phyloP scores from a whole-genome alignment of 1,140 invertebrate genomes.

The Zaprionus gabonicus region DNA sequence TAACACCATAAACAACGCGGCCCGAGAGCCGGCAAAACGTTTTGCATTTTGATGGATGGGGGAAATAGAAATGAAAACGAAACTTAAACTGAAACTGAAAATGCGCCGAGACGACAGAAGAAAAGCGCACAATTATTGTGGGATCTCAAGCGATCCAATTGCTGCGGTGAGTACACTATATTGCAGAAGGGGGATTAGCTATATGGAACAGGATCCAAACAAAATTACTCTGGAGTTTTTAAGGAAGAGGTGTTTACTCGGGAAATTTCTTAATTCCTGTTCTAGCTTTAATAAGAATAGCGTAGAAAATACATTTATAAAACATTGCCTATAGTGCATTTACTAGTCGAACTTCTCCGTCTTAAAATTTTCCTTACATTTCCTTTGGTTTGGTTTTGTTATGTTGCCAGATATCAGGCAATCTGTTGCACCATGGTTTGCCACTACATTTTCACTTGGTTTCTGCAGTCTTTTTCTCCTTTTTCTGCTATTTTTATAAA shows the following conservation, averaged over 20 bases:
- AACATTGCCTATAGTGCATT: not conserved
- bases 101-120: slow-evolving; percentile 43
- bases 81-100: slow-evolving; percentile 54
- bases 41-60: slow-evolving; percentile 37
- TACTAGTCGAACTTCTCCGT: not conserved
- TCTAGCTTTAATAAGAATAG: not conserved
- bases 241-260: not conserved
- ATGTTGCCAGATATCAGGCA: slow-evolving; percentile 46
- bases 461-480: slow-evolving; percentile 26
- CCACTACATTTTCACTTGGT: slow-evolving; percentile 43
- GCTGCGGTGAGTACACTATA: slow-evolving; percentile 13
- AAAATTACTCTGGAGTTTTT: not conserved
- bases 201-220: not conserved
- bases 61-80: slow-evolving; percentile 47
- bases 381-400: slow-evolving; percentile 36
- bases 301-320: not conserved
- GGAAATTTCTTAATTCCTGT: not conserved
- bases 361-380: not conserved
- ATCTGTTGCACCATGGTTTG: slow-evolving; percentile 37
- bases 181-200: not conserved
- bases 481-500: slow-evolving; percentile 6
- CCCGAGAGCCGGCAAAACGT: slow-evolving; percentile 34
- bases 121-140: slow-evolving; percentile 40
- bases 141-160: slow-evolving; percentile 16
- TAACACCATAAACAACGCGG: slow-evolving; percentile 25